phyloP scores from a whole-genome alignment of 2,797 vertebrate genomes.

The Myotis findleyi region DNA sequence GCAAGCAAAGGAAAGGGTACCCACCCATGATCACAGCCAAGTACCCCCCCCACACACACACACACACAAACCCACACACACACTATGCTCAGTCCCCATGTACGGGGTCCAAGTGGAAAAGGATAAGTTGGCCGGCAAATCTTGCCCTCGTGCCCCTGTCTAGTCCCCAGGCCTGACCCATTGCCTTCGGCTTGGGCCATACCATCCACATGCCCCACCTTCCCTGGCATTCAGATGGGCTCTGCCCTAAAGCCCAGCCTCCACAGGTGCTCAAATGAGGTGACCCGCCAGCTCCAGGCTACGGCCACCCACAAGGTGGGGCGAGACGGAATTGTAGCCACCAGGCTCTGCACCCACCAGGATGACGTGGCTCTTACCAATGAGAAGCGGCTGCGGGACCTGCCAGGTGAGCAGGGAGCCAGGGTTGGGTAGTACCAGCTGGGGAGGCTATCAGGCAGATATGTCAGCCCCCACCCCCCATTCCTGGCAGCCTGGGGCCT shows the following conservation, averaged over 20 bases:
- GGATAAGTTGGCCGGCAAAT: not conserved
- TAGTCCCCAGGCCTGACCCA: not conserved
- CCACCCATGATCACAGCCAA: not conserved
- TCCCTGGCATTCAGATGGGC: not conserved
- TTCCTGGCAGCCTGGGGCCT: not conserved
- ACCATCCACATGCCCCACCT: not conserved
- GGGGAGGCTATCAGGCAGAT: not conserved
- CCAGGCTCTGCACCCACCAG: constrained; percentile 96
- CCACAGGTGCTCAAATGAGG: constrained; percentile 94
- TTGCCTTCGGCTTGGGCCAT: not conserved
- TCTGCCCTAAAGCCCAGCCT: not conserved
- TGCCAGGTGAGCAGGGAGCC: constrained; percentile 90
- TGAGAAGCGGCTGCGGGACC: constrained; percentile 90
- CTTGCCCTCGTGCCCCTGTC: not conserved
- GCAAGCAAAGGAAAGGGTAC: not conserved
- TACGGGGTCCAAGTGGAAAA: not conserved
- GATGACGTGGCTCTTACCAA: constrained; percentile 97
- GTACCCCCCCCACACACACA: not conserved
- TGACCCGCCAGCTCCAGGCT: constrained; percentile 89
- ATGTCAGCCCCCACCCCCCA: not conserved
- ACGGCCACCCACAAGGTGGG: constrained; percentile 92
- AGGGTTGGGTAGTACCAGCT: not conserved
- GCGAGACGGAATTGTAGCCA: constrained; percentile 95
- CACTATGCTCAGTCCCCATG: not conserved
- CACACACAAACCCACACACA: not conserved